Evolutionary conservation across 2,888 invertebrate genomes (phyloP), one percentile per base, ranked within the genome.

Genomic region (Argyra leucocephala): DNA sequence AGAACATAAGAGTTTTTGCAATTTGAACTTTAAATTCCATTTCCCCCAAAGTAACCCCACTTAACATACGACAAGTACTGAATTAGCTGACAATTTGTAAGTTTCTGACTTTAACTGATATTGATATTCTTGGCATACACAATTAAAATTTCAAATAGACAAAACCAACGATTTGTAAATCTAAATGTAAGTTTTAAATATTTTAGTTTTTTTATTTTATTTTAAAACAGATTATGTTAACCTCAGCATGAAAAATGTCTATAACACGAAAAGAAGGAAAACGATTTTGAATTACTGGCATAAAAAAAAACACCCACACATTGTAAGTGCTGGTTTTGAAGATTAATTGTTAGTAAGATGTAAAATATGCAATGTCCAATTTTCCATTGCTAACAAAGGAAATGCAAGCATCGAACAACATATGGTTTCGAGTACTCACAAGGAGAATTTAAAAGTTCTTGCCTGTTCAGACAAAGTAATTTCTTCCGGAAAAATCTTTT

Each of bases 191-290:
- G 26, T 26, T 57, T 57, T 57, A 57, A 57, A 18, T 57, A 18
- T 57, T 57, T 57, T 57, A 57, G 57, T 57, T 37, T n/a, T n/a
- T n/a, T n/a, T 37, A 37, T 37, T 37, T 37, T 37, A 37, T 37
- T 37, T 37, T 37, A 37, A 37, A 37, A 37, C 57, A 57, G 57
- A 57, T 57, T 57, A 57, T 57, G 57, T 57, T 57, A 57, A 57
- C 57, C 57, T 57, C 5, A 57, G 57, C 57, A 57, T 57, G 18
- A n/a, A 6, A 26, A n/a, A n/a, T n/a, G n/a, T n/a, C 37, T 15
- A 37, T n/a, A n/a, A n/a, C 57, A 57, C 57, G 57, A 57, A 57
- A 57, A 57, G 57, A 57, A 57, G 57, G 57, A 57, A 57, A 57
- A 57, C 57, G 15, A 57, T 57, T 57, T 57, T 57, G 15, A 57